Evolutionary conservation across 1,140 invertebrate genomes (phyloP).

Genomic region (Araneus ventricosus): DNA sequence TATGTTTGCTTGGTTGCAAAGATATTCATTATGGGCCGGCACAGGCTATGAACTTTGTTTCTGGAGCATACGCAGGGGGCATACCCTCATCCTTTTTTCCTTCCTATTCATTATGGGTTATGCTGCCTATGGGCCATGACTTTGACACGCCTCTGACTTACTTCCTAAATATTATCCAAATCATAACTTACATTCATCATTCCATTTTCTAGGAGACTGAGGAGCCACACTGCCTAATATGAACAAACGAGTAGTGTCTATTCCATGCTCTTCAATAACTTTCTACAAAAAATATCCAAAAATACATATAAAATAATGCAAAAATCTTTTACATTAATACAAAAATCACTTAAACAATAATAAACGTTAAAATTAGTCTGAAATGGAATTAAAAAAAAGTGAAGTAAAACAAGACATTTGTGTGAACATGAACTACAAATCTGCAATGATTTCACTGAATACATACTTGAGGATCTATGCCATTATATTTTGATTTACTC

Average conservation of each 20-base stretch:
- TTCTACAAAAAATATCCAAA: slow-evolving; percentile 79
- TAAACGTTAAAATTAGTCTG: neutral
- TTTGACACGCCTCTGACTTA: too few species aligned
- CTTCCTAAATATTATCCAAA: neutral
- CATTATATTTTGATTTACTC: slow-evolving; percentile 99
- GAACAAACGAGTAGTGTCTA: slow-evolving; percentile 92
- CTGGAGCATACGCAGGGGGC: too few species aligned
- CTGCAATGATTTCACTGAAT: neutral
- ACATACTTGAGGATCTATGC: slow-evolving; percentile 90
- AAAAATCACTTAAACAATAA: too few species aligned
- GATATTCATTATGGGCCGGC: too few species aligned
- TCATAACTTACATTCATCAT: slow-evolving; percentile 74
- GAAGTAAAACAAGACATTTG: neutral
- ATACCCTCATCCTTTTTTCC: too few species aligned
- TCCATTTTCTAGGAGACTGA: slow-evolving; percentile 90
- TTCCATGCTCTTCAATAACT: slow-evolving; percentile 90
- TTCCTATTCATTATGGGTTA: too few species aligned
- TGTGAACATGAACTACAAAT: neutral
- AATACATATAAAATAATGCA: neutral
- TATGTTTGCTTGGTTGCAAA: too few species aligned
- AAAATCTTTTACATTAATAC: too few species aligned
- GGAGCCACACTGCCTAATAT: slow-evolving; percentile 93
- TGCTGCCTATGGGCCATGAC: too few species aligned
- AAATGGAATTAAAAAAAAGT: neutral
- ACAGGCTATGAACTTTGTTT: too few species aligned